Percentiles rank a stretch among this genome's conserved stretches.
Conservation (phyloP, 2,113 vertebrate species). For the Andinoacara biseriatus region DNA sequence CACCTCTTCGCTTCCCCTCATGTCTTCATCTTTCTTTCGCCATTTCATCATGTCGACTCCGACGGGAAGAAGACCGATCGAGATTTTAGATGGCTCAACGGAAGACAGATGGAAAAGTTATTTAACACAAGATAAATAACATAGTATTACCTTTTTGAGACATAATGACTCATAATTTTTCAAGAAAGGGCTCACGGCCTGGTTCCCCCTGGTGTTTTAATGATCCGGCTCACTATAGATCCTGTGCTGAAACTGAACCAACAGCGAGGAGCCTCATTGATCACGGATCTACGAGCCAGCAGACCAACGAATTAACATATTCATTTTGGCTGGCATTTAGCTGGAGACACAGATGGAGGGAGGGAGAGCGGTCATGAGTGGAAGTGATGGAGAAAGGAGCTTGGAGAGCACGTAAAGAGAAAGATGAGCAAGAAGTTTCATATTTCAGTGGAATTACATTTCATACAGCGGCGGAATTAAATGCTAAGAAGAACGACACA, state of each 20-base stretch:
- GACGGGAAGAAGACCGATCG: not conserved
- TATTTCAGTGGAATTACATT: constrained; percentile 47
- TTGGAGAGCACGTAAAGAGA: not conserved
- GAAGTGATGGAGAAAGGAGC: constrained; percentile 19
- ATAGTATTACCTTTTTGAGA: constrained; percentile 7
- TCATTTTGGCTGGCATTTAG: constrained; percentile 65
- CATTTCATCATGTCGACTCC: not conserved
- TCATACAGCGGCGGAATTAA: constrained; percentile 29
- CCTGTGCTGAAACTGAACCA: constrained; percentile 35
- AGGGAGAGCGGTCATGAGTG: not conserved
- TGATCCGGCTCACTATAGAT: constrained; percentile 44
- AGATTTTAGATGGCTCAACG: not conserved
- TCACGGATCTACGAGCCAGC: constrained; percentile 53
- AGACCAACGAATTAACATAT: constrained; percentile 61
- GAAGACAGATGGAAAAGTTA: not conserved
- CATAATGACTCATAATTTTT: constrained; percentile 34
- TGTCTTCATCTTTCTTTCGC: not conserved
- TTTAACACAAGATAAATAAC: constrained; percentile 28
- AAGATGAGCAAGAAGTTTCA: constrained; percentile 47
- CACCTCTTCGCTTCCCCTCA: not conserved
- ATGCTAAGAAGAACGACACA: not conserved
- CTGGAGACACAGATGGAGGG: constrained; percentile 49
- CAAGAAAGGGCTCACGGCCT: not conserved
- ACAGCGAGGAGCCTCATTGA: constrained; percentile 57
- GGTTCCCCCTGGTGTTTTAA: constrained; percentile 40